These are phyloP conservation scores for Xiphorhynchus erythropygius DNA, from an alignment of 2,797 vertebrate species.

Conservation along the genomic window DNA sequence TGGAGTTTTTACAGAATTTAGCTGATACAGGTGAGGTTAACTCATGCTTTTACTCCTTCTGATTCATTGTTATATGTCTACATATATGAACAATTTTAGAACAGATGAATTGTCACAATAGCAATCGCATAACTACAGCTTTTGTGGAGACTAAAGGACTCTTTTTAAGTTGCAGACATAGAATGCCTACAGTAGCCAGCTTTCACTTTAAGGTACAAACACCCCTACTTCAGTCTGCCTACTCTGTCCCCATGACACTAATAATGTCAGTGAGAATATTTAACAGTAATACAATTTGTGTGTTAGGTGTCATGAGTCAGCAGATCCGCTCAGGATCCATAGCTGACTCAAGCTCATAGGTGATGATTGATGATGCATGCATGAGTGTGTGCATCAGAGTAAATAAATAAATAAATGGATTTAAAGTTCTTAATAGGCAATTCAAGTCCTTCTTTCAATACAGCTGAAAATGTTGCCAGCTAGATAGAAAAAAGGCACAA, in stretches of 20 bases:
- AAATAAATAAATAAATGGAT: background rate
- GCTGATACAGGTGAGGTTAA: rapidly evolving
- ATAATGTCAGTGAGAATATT: background rate
- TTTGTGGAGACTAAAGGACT: background rate
- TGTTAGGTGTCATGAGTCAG: background rate
- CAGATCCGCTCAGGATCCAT: background rate
- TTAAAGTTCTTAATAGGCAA: background rate
- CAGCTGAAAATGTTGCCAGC: background rate
- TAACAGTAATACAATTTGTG: background rate
- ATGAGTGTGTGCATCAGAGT: background rate
- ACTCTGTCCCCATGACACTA: background rate
- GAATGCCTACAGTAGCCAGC: background rate
- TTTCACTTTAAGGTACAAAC: background rate
- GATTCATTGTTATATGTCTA: background rate
- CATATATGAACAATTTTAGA: background rate
- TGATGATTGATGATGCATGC: background rate
- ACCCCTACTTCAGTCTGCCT: background rate
- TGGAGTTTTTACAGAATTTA: background rate
- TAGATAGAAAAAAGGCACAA: background rate
- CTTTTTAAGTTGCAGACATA: background rate
- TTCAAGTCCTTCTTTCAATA: background rate
- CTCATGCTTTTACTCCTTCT: background rate
- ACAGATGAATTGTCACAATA: background rate
- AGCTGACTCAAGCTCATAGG: background rate
- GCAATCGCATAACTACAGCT: background rate